A percentile compares a stretch with the other conserved stretches of the same genome.
Conservation (phyloP, 2,888 invertebrate genomes). For the Drosophila neonasuta region DNA sequence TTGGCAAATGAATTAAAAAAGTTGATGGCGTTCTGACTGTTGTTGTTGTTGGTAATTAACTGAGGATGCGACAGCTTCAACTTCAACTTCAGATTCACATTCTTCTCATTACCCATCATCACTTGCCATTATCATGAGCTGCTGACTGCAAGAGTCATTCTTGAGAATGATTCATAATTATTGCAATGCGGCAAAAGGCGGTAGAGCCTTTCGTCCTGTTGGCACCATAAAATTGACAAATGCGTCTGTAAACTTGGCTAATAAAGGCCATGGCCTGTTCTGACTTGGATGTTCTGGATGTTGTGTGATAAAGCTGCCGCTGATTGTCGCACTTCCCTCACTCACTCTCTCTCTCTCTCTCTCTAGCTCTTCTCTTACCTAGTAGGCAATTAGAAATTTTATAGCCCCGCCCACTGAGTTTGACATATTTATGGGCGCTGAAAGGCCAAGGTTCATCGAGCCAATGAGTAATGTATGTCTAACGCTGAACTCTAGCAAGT, state of each 20-base stretch:
- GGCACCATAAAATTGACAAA: constrained; percentile 78
- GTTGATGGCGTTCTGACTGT: too few relatives aligned
- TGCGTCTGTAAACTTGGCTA: constrained; percentile 79
- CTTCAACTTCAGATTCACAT: background rate
- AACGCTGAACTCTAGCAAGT: constrained; percentile 26
- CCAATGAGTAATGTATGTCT: constrained; percentile 36
- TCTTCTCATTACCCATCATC: constrained; percentile 11
- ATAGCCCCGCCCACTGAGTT: constrained; percentile 19
- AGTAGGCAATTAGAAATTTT: constrained; percentile 50
- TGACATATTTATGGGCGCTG: constrained; percentile 59
- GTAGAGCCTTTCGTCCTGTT: constrained; percentile 54
- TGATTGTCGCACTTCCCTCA: constrained; percentile 37
- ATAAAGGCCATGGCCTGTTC: constrained; percentile 56
- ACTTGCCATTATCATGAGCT: background rate
- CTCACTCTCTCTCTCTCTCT: background rate
- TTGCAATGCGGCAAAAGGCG: constrained; percentile 73
- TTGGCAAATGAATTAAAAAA: constrained; percentile 73
- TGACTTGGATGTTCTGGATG: constrained; percentile 28
- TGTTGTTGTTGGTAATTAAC: constrained; percentile 70
- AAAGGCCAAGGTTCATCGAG: constrained; percentile 24
- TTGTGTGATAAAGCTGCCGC: constrained; percentile 30
- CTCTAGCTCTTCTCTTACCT: constrained; percentile 18
- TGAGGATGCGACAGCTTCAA: constrained; percentile 30
- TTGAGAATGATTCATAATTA: constrained; percentile 73
- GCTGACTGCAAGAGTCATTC: constrained; percentile 27